These are phyloP conservation scores for Pimpla rufipes DNA, from an alignment of 2,888 invertebrate species.

Conservation along the genomic window DNA sequence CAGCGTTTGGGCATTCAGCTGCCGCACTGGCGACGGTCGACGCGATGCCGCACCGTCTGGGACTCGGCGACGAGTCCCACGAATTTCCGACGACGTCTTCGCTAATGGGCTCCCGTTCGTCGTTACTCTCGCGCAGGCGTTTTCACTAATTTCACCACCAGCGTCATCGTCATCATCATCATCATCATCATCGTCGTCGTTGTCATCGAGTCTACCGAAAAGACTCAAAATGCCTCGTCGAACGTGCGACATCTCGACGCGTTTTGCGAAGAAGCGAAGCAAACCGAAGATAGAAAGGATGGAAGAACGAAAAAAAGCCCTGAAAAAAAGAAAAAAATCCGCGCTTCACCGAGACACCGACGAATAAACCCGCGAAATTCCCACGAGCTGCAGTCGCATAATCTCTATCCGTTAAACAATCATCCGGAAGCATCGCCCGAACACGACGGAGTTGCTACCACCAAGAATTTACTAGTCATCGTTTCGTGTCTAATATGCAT, in stretches of 20 bases:
- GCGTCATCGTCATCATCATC: not conserved
- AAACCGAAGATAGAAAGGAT: constrained; percentile 1
- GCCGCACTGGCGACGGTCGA: constrained; percentile 90
- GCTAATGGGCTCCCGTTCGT: constrained; percentile 35
- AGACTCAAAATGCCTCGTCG: constrained; percentile 29
- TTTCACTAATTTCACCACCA: constrained; percentile 34
- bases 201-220: not conserved
- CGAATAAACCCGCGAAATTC: constrained; percentile 8
- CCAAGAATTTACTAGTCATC: constrained; percentile 79
- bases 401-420: constrained; percentile 47
- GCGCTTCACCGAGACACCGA: constrained; percentile 19
- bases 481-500: constrained; percentile 77
- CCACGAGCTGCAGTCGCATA: constrained; percentile 36
- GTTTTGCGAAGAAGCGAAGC: not conserved
- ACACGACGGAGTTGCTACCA: constrained; percentile 71
- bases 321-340: not conserved
- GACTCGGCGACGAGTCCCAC: constrained; percentile 71
- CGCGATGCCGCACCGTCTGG: constrained; percentile 88
- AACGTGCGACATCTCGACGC: constrained; percentile 8
- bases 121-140: not conserved
- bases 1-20: constrained; percentile 91
- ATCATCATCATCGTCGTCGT: constrained; percentile 19
- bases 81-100: constrained; percentile 69
- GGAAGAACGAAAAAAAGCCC: not conserved
- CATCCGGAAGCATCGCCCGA: constrained; percentile 61